Percentiles rank a stretch among this genome's conserved stretches.
Evolutionary conservation across 2,797 vertebrate genomes (phyloP).

Genomic region (Mionectes olivaceus): DNA sequence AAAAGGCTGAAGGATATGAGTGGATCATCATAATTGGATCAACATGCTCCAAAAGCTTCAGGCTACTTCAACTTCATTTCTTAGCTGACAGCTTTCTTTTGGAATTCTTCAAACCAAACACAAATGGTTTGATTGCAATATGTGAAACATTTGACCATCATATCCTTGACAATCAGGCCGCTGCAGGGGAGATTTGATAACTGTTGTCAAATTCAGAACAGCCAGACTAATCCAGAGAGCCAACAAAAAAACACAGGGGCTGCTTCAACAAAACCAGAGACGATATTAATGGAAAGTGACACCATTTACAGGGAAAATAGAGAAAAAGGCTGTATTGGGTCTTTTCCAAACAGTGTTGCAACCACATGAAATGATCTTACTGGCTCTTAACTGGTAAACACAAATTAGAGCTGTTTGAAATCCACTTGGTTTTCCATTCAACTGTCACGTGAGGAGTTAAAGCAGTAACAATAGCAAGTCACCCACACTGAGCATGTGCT

Average conservation of each 20-base stretch:
- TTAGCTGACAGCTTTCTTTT: constrained; percentile 78
- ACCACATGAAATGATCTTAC: not conserved
- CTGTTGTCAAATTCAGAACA: constrained; percentile 77
- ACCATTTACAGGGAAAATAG: not conserved
- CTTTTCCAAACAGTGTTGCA: not conserved
- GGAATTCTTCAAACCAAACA: constrained; percentile 78
- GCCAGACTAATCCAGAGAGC: constrained; percentile 67
- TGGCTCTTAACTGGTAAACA: constrained; percentile 10
- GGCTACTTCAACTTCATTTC: constrained; percentile 77
- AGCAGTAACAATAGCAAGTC: not conserved
- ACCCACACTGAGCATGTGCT: not conserved
- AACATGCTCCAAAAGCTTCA: constrained; percentile 75
- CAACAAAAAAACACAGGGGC: constrained; percentile 48
- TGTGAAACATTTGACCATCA: constrained; percentile 77
- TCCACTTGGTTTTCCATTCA: not conserved
- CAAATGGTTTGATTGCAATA: constrained; percentile 76
- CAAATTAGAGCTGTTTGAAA: constrained; percentile 38
- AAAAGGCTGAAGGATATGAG: constrained; percentile 74
- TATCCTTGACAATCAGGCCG: constrained; percentile 72
- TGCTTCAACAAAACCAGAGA: constrained; percentile 3
- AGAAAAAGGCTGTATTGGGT: not conserved
- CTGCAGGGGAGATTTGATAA: constrained; percentile 77
- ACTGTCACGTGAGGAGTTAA: not conserved
- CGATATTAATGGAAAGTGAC: constrained; percentile 17
- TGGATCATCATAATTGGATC: constrained; percentile 81